Percentiles rank a stretch among this genome's conserved stretches.
phyloP scores from a whole-genome alignment of 1,140 invertebrate species.

The Microplitis demolitor region DNA sequence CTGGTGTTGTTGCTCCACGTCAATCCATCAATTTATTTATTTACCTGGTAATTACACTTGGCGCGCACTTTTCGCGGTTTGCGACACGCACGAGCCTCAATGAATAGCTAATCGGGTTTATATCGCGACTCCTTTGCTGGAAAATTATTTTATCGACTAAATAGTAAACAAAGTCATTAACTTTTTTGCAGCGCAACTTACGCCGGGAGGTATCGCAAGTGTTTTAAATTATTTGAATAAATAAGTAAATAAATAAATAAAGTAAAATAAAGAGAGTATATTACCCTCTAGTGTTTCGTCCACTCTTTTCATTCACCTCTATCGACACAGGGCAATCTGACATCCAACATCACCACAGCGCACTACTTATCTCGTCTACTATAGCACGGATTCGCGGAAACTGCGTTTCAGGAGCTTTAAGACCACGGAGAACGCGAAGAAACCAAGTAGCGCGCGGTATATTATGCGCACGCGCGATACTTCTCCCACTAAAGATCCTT shows the following conservation, averaged over 20 bases:
- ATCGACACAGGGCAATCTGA: conserved; percentile 4
- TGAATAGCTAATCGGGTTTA: neutral
- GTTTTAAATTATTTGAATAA: no score
- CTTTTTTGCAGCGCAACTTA: no score
- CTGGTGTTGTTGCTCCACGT: neutral
- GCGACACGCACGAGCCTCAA: neutral
- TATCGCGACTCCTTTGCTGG: no score
- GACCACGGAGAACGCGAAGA: conserved; percentile 32
- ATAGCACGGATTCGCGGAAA: conserved; percentile 54
- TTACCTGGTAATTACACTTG: conserved; percentile 13
- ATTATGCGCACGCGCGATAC: conserved; percentile 30
- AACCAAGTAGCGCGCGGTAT: conserved; percentile 7
- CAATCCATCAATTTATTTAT: neutral
- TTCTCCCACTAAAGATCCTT: conserved; percentile 17
- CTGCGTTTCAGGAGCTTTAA: conserved; percentile 57
- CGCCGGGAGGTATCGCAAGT: no score
- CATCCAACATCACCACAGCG: conserved; percentile 31
- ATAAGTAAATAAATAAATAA: neutral
- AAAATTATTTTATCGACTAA: no score
- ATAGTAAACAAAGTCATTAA: no score
- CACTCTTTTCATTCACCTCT: conserved; percentile 1
- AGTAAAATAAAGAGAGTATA: neutral
- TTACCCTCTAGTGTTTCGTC: conserved; percentile 1
- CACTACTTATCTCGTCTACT: conserved; percentile 50
- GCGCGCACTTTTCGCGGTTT: neutral